Evolutionary conservation across 2,888 invertebrate species (phyloP).

Genomic region (Meteorus cinctellus): DNA sequence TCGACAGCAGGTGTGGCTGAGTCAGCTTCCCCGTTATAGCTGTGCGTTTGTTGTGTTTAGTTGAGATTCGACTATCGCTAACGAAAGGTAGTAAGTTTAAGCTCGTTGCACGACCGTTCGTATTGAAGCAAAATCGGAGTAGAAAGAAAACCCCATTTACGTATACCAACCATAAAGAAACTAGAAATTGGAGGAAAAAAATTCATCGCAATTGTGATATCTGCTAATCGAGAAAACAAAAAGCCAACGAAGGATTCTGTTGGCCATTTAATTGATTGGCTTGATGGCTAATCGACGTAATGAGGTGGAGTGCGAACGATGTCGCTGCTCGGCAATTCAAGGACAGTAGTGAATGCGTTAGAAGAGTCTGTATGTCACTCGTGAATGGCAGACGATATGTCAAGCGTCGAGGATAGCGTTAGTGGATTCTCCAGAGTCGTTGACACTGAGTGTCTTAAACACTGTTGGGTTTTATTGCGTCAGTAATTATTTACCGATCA

Average conservation of each 20-base stretch:
- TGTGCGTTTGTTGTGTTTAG: constrained; percentile 68
- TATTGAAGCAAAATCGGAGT: background rate
- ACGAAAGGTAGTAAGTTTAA: constrained; percentile 52
- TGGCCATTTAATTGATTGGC: background rate
- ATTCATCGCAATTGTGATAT: background rate
- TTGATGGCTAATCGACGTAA: constrained; percentile 12
- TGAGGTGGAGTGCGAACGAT: constrained; percentile 8
- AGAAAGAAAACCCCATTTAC: background rate
- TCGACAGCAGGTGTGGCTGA: constrained; percentile 67
- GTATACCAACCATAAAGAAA: background rate
- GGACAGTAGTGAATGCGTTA: background rate
- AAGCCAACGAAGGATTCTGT: background rate
- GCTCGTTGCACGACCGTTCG: constrained; percentile 15
- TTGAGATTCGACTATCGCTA: constrained; percentile 61
- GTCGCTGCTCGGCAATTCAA: constrained; percentile 18
- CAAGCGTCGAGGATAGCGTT: constrained; percentile 40
- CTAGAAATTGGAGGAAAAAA: background rate
- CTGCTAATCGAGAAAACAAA: background rate
- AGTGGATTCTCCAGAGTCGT: constrained; percentile 35
- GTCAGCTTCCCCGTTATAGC: constrained; percentile 68
- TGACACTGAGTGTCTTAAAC: constrained; percentile 59
- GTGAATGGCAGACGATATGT: constrained; percentile 34
- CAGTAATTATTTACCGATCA: constrained; percentile 54
- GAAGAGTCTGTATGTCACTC: background rate
- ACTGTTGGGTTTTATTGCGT: constrained; percentile 66